A percentile compares a stretch with the other conserved stretches of the same genome.
These are phyloP conservation scores for Ictalurus punctatus DNA, from an alignment of 2,113 vertebrate genomes.

Conservation along the genomic window DNA sequence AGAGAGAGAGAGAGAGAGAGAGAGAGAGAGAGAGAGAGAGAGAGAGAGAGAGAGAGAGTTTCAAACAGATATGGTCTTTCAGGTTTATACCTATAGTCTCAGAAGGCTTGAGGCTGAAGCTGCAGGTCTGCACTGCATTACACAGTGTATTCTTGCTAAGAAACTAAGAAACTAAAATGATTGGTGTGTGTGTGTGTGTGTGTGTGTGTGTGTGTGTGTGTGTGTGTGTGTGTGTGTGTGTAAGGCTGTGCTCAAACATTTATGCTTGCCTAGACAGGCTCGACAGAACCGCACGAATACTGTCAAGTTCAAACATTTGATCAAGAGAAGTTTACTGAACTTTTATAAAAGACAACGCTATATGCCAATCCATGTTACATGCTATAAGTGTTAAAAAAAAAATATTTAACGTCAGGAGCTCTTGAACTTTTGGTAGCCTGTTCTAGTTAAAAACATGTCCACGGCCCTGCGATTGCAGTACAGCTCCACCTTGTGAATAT, in stretches of 20 bases:
- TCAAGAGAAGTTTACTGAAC: constrained; percentile 10
- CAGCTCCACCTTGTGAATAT: not conserved
- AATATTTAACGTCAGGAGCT: not conserved
- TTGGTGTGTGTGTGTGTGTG: constrained; percentile 15
- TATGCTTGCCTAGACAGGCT: constrained; percentile 38
- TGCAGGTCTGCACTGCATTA: constrained; percentile 32
- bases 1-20: not conserved
- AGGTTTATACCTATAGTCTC: not conserved
- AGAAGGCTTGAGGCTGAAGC: not conserved
- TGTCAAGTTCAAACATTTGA: constrained; percentile 44
- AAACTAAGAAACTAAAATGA: constrained; percentile 9
- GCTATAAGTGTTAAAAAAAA: not conserved
- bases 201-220: constrained; percentile 28
- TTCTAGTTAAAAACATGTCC: not conserved
- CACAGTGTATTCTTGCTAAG: constrained; percentile 7
- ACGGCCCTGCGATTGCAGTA: not conserved
- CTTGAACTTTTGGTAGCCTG: not conserved
- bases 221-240: not conserved
- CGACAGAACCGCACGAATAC: constrained; percentile 28
- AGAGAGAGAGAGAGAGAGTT: not conserved
- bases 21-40: not conserved
- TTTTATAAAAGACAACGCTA: not conserved
- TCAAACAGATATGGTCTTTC: constrained; percentile 13
- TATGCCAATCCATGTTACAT: not conserved
- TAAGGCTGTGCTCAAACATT: not conserved